phyloP scores from a whole-genome alignment of 2,888 invertebrate genomes.

The Leptinotarsa rubiginosa region DNA sequence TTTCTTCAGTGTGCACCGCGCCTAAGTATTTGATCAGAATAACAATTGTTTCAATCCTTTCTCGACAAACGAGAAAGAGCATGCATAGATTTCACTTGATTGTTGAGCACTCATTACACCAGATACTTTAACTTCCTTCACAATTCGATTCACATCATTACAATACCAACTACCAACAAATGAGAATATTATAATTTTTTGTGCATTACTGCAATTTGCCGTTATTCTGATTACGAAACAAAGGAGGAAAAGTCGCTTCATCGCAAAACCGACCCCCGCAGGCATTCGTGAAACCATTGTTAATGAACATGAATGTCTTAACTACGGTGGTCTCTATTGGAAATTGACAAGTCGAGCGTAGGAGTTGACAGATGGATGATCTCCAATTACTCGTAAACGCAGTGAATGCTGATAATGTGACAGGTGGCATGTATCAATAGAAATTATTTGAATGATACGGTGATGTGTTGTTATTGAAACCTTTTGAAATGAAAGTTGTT shows the following conservation, averaged over 20 bases:
- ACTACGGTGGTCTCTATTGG: conserved; percentile 58
- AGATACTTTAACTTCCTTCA: background rate
- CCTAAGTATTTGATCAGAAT: too few relatives aligned
- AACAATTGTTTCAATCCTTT: background rate
- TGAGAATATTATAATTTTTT: conserved; percentile 25
- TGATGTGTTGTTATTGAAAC: too few relatives aligned
- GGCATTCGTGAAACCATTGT: conserved; percentile 58
- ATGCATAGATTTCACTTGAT: background rate
- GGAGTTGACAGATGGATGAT: conserved; percentile 57
- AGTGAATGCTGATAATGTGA: conserved; percentile 37
- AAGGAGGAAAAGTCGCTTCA: conserved; percentile 49
- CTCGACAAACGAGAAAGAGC: background rate
- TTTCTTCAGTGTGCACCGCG: too few relatives aligned
- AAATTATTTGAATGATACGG: too few relatives aligned
- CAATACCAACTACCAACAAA: conserved; percentile 27
- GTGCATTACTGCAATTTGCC: conserved; percentile 19
- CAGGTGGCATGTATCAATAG: conserved; percentile 10
- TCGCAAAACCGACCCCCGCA: conserved; percentile 48
- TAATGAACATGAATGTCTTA: conserved; percentile 59
- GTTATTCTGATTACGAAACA: conserved; percentile 48
- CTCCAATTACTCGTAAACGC: conserved; percentile 57
- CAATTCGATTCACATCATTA: conserved; percentile 13
- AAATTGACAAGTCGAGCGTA: conserved; percentile 49
- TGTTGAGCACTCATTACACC: background rate
- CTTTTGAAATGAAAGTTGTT: too few relatives aligned